Base-by-base conservation (phyloP, 2,113 vertebrate genomes). In the Myotis lucifugus region DNA sequence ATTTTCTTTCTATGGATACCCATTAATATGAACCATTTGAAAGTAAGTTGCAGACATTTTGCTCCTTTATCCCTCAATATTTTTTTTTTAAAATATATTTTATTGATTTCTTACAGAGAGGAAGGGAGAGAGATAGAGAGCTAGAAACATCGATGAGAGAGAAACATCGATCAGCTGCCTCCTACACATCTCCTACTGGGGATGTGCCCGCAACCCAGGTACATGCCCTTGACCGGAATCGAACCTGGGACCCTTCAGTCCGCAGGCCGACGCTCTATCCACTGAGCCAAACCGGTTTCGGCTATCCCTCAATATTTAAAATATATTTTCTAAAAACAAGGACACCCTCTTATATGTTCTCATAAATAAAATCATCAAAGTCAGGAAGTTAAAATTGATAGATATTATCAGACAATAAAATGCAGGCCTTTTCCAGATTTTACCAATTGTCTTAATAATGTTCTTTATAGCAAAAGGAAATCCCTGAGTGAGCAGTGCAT, bases 41-140 rank as follows among this genome's bases (percentile, higher is more conserved):
- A 95, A 94, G 59, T 72, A 79, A 81, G 61, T 85, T 93, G 69
- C 27, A 89, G 50, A 59, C 17, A 10, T 61, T 70, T 86, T 77
- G 42, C 46, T 66, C 64, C 52, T 61, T 78, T 70, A 56, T 64
- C 34, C 48, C n/a, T 92, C 59, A 34, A 79, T 87, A 70, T 34
- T 88, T n/a, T n/a, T n/a, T n/a, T n/a, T 37, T 37, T 37, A 37
- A 37, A 37, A 37, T 37, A 37, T 37, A 46, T 91, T 59, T 84
- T 93, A n/a, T n/a, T n/a, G n/a, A n/a, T n/a, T n/a, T n/a, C n/a
- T n/a, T n/a, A n/a, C n/a, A n/a, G n/a, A n/a, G n/a, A n/a, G n/a
- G n/a, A n/a, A n/a, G n/a, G n/a, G n/a, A n/a, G n/a, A n/a, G n/a
- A n/a, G n/a, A n/a, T n/a, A n/a, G n/a, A n/a, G n/a, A n/a, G n/a